Percentiles rank a stretch among this genome's conserved stretches.
Conservation (phyloP, 1,140 invertebrate species). For the Rhyzopertha dominica region DNA sequence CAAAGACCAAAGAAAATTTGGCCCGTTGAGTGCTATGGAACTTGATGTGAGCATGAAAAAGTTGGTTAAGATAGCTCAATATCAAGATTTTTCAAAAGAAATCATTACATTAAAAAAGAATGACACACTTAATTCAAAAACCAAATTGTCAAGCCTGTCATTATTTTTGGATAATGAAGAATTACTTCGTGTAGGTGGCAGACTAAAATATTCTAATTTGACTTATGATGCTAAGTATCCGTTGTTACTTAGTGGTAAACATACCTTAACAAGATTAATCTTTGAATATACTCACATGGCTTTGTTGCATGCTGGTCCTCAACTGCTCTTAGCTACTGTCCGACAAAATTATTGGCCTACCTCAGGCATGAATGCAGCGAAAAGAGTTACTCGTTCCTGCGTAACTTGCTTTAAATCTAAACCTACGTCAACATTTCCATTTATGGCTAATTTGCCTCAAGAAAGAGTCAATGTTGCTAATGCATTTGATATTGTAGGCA, state of each 20-base stretch:
- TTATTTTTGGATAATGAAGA: conserved; percentile 42
- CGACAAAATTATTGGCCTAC: conserved; percentile 31
- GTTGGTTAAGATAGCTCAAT: conserved; percentile 8
- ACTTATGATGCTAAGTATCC: too few species aligned
- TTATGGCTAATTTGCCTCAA: too few species aligned
- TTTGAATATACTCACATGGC: conserved; percentile 26
- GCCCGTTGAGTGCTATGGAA: conserved; percentile 10
- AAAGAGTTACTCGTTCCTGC: conserved; percentile 17
- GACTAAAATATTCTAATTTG: too few species aligned
- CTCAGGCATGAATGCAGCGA: conserved; percentile 19
- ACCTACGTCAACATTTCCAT: too few species aligned
- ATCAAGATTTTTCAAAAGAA: conserved; percentile 14
- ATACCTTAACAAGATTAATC: conserved; percentile 26
- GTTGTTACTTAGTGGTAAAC: too few species aligned
- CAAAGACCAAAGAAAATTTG: background rate
- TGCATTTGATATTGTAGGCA: background rate
- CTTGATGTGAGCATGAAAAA: background rate
- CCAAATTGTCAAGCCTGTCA: conserved; percentile 29
- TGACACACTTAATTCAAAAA: conserved; percentile 4
- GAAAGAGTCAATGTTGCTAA: too few species aligned
- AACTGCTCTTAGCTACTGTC: conserved; percentile 24
- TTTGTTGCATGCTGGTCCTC: conserved; percentile 31
- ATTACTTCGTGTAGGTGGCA: conserved; percentile 44
- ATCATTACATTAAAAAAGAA: conserved; percentile 7
- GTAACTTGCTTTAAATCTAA: conserved; percentile 16